Conservation (phyloP, 2,113 vertebrate genomes). For the Mastomys coucha region DNA sequence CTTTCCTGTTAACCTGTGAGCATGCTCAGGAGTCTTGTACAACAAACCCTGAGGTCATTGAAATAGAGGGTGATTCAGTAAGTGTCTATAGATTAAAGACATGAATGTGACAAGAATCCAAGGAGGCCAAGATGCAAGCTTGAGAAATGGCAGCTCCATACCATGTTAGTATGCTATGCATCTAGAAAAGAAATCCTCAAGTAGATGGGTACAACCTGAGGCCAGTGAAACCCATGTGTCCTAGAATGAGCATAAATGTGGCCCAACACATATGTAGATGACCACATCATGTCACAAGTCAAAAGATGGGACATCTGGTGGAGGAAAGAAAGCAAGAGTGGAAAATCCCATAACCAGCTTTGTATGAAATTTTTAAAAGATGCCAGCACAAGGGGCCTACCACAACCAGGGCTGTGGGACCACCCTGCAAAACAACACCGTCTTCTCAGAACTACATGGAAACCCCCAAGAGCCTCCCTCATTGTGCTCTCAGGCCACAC, state of each 20-base stretch:
- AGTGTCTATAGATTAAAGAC: neutral
- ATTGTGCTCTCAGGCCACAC: constrained; percentile 49
- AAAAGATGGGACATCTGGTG: neutral
- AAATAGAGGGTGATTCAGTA: neutral
- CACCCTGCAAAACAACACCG: constrained; percentile 73
- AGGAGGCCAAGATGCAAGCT: neutral
- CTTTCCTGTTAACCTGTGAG: neutral
- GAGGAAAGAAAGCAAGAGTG: constrained; percentile 49
- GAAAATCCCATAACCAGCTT: constrained; percentile 46
- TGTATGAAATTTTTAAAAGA: constrained; percentile 54
- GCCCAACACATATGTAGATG: neutral
- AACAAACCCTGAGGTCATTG: neutral
- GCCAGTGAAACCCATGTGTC: neutral
- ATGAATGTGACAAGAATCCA: neutral
- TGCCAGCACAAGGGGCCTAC: constrained; percentile 11
- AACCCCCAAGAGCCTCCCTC: neutral
- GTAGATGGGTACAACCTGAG: neutral
- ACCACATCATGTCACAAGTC: neutral
- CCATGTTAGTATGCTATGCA: neutral
- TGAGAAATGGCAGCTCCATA: neutral
- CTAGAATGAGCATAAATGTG: neutral
- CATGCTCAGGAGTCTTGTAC: neutral
- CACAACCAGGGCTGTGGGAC: constrained; percentile 66
- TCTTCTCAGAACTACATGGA: constrained; percentile 66
- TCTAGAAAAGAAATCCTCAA: neutral